Conservation (phyloP, 2,113 vertebrate species). For the Dipodomys merriami region DNA sequence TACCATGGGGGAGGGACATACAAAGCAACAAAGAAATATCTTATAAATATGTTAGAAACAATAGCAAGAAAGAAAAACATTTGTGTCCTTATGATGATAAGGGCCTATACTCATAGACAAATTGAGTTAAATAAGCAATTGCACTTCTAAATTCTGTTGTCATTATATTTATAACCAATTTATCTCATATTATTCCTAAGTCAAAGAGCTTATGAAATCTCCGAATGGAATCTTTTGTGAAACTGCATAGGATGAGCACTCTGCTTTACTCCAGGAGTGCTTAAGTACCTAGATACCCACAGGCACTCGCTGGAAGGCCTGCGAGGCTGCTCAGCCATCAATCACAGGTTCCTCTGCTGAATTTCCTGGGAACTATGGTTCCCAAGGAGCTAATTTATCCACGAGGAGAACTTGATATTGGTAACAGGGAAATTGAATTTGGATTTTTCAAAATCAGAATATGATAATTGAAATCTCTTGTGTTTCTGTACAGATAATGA, state of each 20-base stretch:
- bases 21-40: no score
- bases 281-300: slow-evolving; percentile 67
- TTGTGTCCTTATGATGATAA: slow-evolving; percentile 46
- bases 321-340: slow-evolving; percentile 37
- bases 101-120: slow-evolving; percentile 24
- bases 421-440: slow-evolving; percentile 64
- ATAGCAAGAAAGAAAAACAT: no score
- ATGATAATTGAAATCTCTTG: slow-evolving; percentile 64
- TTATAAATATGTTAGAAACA: no score
- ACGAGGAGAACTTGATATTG: slow-evolving; percentile 53
- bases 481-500: slow-evolving; percentile 23
- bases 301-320: slow-evolving; percentile 48
- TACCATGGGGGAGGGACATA: no score
- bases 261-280: slow-evolving; percentile 56
- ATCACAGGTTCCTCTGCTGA: slow-evolving; percentile 64
- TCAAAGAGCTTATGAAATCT: slow-evolving; percentile 39
- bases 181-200: slow-evolving; percentile 52
- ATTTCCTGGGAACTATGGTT: slow-evolving; percentile 60
- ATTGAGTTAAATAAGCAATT: slow-evolving; percentile 45
- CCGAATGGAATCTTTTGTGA: slow-evolving; percentile 66
- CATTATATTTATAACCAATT: slow-evolving; percentile 59
- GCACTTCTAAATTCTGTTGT: slow-evolving; percentile 55
- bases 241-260: slow-evolving; percentile 61
- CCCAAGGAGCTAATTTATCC: slow-evolving; percentile 56
- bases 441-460: slow-evolving; percentile 62